Evolutionary conservation across 2,797 vertebrate species (phyloP).

Genomic region (Ptychadena robeensis): DNA sequence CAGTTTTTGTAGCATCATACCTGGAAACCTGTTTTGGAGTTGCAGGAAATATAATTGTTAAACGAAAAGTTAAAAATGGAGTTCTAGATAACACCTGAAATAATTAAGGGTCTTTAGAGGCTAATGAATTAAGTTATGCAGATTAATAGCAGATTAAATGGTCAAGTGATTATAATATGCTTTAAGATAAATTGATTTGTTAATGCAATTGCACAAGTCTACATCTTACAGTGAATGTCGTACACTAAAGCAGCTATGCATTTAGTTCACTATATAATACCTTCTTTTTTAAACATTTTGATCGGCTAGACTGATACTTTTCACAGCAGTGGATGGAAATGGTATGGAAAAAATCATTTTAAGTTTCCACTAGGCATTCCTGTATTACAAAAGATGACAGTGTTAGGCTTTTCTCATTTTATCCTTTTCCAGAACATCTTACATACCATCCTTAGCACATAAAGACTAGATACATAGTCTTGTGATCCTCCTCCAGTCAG

Average conservation of each 20-base stretch:
- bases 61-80: neutral
- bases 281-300: neutral
- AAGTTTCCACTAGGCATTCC: neutral
- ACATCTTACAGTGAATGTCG: neutral
- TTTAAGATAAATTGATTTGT: constrained; percentile 8
- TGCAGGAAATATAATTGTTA: neutral
- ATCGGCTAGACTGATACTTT: neutral
- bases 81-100: neutral
- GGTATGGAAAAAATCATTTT: neutral
- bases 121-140: neutral
- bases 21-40: too few relatives aligned
- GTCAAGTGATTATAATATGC: neutral
- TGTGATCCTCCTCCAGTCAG: neutral
- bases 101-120: neutral
- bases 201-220: neutral
- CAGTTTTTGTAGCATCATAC: too few relatives aligned
- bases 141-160: neutral
- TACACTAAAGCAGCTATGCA: neutral
- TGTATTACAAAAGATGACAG: neutral
- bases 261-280: neutral
- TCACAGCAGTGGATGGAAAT: neutral
- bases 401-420: neutral
- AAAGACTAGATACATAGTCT: neutral
- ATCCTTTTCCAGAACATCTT: neutral
- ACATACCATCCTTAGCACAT: neutral